A percentile compares a stretch with the other conserved stretches of the same genome.
Evolutionary conservation across 2,797 vertebrate species (phyloP).

Genomic region (Onychomys torridus): DNA sequence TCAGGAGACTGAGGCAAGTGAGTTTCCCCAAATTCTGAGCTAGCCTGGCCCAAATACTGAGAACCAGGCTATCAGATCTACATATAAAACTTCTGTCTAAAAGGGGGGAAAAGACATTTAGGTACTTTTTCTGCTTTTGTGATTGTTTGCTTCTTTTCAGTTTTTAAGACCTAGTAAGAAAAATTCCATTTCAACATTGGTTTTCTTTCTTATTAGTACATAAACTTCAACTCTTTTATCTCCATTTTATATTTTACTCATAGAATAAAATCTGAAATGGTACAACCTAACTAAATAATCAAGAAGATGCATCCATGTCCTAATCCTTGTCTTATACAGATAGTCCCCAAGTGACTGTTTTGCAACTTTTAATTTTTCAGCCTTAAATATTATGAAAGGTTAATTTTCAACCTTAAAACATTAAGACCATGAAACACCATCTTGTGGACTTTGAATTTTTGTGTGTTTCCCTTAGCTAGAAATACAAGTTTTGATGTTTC

Average conservation of each 20-base stretch:
- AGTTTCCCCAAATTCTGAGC: neutral
- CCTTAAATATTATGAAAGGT: neutral
- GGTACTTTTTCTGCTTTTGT: neutral
- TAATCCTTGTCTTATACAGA: neutral
- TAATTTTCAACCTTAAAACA: neutral
- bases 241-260: neutral
- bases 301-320: neutral
- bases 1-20: neutral
- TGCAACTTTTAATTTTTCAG: neutral
- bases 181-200: neutral
- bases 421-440: neutral
- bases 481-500: neutral
- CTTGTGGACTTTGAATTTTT: neutral
- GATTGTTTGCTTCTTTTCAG: constrained; percentile 10
- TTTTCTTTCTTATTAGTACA: neutral
- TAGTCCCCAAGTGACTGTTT: neutral
- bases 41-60: neutral
- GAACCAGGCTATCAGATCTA: neutral
- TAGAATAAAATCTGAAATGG: neutral
- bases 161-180: constrained; percentile 46
- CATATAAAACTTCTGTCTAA: neutral
- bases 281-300: neutral
- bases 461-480: neutral
- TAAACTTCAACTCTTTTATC: neutral
- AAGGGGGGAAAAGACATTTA: constrained; percentile 59